Evolutionary conservation across 2,888 invertebrate species (phyloP), one percentile per base, ranked within the genome.

Genomic region (Periphyllus acericola): DNA sequence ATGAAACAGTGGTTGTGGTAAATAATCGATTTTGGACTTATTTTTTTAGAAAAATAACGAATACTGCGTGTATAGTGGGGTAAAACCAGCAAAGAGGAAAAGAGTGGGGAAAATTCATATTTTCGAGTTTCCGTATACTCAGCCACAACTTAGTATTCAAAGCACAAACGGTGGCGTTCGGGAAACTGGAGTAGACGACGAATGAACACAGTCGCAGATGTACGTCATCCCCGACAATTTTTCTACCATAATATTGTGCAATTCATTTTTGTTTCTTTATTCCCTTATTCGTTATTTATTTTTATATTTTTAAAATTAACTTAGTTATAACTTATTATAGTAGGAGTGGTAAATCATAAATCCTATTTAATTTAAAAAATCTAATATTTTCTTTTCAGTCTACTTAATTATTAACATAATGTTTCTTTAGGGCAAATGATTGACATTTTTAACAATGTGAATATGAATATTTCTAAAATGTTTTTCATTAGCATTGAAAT

Each of bases 1-100:
- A 34, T 34, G 40, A 76, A 79, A 79, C 55, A 32, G 25, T 25
- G 55, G 85, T 46, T 29, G 55, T 29, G 79, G 79, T 29, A 75
- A 86, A 78, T 86, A 86, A 87, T 87, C 87, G 87, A 87, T 86
- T 79, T 86, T 72, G 68, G 85, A 78, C 68, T 29, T 71, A 71
- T 85, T 72, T 46, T 68, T 74, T 55, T 25, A 46, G 74, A 36
- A 60, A 84, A 68, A 84, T 84, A 84, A 84, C 66, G 76, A 84
- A 84, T 66, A 34, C 84, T 66, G 29, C 60, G 55, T 29, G 21
- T 80, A 40, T 29, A 17, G 75, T 75, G 80, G 55, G 40, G 72
- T 55, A 55, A 79, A 55, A 40, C 60, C 60, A 32, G 40, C 40
- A 19, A n/a, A 55, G 78, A 19, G 2, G 55, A 75, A 84, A 60